A percentile compares a stretch with the other conserved stretches of the same genome.
Conservation (phyloP, 2,888 invertebrate genomes). For the Malthinus flaveolus region DNA sequence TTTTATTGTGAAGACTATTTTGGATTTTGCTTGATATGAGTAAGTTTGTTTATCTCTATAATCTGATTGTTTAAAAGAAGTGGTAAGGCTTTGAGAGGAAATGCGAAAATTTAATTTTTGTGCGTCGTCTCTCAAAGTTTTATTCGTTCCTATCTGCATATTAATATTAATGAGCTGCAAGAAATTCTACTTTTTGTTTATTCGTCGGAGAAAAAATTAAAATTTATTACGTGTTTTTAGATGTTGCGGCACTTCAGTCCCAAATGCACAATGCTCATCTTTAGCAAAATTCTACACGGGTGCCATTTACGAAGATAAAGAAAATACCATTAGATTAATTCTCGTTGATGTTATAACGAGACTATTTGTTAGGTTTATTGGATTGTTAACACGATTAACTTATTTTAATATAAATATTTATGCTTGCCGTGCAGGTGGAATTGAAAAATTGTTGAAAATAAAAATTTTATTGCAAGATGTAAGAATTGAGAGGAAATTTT, state of each 20-base stretch:
- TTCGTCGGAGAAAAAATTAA: neutral
- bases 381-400: conserved; percentile 3
- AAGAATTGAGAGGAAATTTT: no score
- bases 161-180: neutral
- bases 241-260: conserved; percentile 22
- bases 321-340: neutral
- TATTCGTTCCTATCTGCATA: neutral
- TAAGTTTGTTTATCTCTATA: conserved; percentile 28
- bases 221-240: conserved; percentile 17
- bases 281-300: conserved; percentile 2
- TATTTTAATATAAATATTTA: neutral
- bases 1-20: conserved; percentile 25
- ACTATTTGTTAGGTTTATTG: conserved; percentile 3
- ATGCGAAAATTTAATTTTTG: neutral
- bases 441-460: neutral
- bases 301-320: neutral
- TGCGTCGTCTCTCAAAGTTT: neutral
- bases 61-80: conserved; percentile 12
- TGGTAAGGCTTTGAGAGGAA: conserved; percentile 1
- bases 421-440: conserved; percentile 10
- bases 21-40: conserved; percentile 26
- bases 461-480: no score
- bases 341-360: neutral
- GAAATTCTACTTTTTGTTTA: conserved; percentile 1
- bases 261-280: conserved; percentile 28